These are phyloP conservation scores for Narcine bancroftii DNA, from an alignment of 2,113 vertebrate genomes.

Conservation along the genomic window DNA sequence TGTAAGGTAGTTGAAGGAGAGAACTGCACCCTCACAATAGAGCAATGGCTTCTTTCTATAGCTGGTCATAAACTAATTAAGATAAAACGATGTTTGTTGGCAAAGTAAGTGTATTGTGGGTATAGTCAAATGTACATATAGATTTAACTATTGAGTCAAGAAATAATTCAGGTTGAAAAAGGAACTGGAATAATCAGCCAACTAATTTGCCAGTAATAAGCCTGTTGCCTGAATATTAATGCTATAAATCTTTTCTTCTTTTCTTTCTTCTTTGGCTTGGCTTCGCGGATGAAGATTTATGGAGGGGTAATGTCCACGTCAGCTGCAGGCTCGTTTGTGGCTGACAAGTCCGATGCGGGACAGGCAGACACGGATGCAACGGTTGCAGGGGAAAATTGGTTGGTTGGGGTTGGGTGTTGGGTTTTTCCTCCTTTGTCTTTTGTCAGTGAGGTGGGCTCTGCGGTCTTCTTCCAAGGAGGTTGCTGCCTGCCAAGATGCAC, in stretches of 20 bases:
- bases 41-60: background rate
- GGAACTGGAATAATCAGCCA: background rate
- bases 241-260: background rate
- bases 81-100: background rate
- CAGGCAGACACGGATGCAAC: too few species aligned
- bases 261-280: background rate
- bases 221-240: background rate
- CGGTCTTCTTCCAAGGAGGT: too few species aligned
- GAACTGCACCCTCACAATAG: background rate
- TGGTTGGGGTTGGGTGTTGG: too few species aligned
- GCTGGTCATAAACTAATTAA: conserved; percentile 14
- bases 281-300: too few species aligned
- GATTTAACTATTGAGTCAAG: background rate
- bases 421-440: too few species aligned
- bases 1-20: background rate
- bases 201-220: background rate
- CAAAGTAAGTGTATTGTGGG: background rate
- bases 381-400: too few species aligned
- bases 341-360: too few species aligned
- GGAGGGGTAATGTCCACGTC: too few species aligned
- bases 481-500: too few species aligned
- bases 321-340: too few species aligned
- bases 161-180: background rate
- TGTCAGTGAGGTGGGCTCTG: too few species aligned
- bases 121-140: background rate